A percentile compares a stretch with the other conserved stretches of the same genome.
These are phyloP conservation scores for Scaptomyza cyrtandrae DNA, from an alignment of 2,888 invertebrate genomes.

Conservation along the genomic window DNA sequence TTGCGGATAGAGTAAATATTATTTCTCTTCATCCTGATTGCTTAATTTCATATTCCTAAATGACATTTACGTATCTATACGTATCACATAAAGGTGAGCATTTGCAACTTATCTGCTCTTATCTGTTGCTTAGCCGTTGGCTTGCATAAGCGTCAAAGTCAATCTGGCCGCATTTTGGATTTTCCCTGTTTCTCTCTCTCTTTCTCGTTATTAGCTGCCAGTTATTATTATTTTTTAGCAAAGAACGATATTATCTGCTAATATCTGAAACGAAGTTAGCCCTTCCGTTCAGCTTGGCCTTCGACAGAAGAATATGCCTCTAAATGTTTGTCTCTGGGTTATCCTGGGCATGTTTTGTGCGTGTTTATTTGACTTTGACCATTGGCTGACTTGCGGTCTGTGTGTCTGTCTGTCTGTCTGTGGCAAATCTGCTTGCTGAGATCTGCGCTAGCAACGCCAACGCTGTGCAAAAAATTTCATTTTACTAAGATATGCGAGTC, in stretches of 20 bases:
- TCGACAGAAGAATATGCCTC: conserved; percentile 31
- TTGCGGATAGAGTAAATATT: background rate
- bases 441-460: conserved; percentile 72
- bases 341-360: conserved; percentile 56
- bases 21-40: conserved; percentile 2
- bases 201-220: conserved; percentile 9
- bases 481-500: conserved; percentile 50
- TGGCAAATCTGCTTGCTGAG: conserved; percentile 54
- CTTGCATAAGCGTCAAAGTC: conserved; percentile 16
- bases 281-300: conserved; percentile 61
- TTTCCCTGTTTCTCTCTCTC: background rate
- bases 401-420: conserved; percentile 15
- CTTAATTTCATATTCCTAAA: too few relatives aligned
- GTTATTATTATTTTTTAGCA: conserved; percentile 51
- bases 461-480: conserved; percentile 54
- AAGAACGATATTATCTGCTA: conserved; percentile 63
- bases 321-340: conserved; percentile 19
- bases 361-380: conserved; percentile 77
- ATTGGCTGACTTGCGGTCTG: conserved; percentile 19
- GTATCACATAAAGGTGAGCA: background rate
- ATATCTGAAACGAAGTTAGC: conserved; percentile 60
- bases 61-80: background rate
- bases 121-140: conserved; percentile 12
- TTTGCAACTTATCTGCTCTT: conserved; percentile 19
- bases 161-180: conserved; percentile 23